phyloP scores from a whole-genome alignment of 2,113 vertebrate species.

The Corydoras sp. region DNA sequence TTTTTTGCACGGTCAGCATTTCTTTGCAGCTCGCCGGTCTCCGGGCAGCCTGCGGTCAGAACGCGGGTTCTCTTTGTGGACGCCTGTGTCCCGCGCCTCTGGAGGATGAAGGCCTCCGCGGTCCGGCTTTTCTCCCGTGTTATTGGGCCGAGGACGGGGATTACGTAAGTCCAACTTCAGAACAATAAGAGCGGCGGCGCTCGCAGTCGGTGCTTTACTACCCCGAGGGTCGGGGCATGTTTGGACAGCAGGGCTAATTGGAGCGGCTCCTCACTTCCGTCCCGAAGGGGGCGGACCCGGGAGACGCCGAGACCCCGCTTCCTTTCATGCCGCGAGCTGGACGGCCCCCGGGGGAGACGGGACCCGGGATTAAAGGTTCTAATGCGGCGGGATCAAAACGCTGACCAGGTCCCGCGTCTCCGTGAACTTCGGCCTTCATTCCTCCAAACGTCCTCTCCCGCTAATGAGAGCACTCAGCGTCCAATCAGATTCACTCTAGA shows the following conservation, averaged over 20 bases:
- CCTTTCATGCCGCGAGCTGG: conserved; percentile 68
- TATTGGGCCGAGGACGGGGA: conserved; percentile 13
- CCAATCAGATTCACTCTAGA: too few relatives aligned
- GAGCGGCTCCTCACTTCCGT: conserved; percentile 60
- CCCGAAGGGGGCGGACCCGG: conserved; percentile 67
- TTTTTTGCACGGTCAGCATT: too few relatives aligned
- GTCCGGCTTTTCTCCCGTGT: conserved; percentile 10
- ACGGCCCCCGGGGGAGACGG: conserved; percentile 54
- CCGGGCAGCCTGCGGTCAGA: too few relatives aligned
- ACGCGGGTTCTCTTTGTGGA: not conserved
- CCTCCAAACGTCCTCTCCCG: too few relatives aligned
- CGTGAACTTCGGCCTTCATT: too few relatives aligned
- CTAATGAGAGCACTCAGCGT: too few relatives aligned
- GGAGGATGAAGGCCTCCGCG: not conserved
- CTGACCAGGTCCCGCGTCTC: conserved; percentile 9
- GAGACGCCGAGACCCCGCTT: conserved; percentile 57
- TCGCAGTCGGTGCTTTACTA: conserved; percentile 6
- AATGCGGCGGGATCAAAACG: conserved; percentile 34
- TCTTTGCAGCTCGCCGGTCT: too few relatives aligned
- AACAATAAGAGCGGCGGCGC: conserved; percentile 15
- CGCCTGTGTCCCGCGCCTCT: not conserved
- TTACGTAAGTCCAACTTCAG: conserved; percentile 35
- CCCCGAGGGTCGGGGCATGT: conserved; percentile 32
- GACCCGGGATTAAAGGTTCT: conserved; percentile 50
- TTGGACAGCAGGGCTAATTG: conserved; percentile 62